Base-by-base conservation (phyloP, 2,113 vertebrate genomes). In the Bubo scandiacus region DNA sequence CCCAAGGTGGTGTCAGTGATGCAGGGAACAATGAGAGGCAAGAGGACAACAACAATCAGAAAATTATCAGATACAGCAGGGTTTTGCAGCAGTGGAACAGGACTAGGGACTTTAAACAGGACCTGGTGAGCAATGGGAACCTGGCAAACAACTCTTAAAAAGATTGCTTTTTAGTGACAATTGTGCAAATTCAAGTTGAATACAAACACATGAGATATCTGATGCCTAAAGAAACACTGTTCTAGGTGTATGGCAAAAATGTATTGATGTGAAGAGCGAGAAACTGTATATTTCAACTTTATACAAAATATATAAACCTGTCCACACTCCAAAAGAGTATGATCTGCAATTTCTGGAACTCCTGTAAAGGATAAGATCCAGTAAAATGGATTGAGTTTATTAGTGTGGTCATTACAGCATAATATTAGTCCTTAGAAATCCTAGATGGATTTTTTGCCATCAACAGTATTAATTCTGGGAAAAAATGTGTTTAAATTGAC, bases 401-500 rank as follows among this genome's bases (percentile, higher is more conserved):
- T 55, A 36, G 38, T 34, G 57, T 22, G 61, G 49, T 87, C 26
- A 19, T 81, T 87, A 58, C 29, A 63, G n/a, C 23, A 73, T 45
- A 51, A 20, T 52, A 73, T 94, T 70, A 83, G n/a, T 79, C 21
- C 30, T 63, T 52, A 85, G 57, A 23, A 91, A 54, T 68, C 21
- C n/a, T 57, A 49, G 57, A 61, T 84, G n/a, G 34, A 42, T 55
- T 88, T 62, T 89, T 82, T 77, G 29, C 42, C 65, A 91, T 79
- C 26, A 79, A 27, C 1, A 1, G 20, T 86, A 85, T 61, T 90
- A 9, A 68, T 87, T 84, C 65, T 92, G 66, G 87, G 84, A 96
- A 94, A 94, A 95, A 95, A 71, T 71, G 57, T 75, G 57, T 81
- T 94, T 91, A 71, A 95, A 79, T 81, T 79, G 30, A 67, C 40